These are phyloP conservation scores for Scartelaos histophorus DNA, from an alignment of 2,113 vertebrate genomes.

Conservation along the genomic window DNA sequence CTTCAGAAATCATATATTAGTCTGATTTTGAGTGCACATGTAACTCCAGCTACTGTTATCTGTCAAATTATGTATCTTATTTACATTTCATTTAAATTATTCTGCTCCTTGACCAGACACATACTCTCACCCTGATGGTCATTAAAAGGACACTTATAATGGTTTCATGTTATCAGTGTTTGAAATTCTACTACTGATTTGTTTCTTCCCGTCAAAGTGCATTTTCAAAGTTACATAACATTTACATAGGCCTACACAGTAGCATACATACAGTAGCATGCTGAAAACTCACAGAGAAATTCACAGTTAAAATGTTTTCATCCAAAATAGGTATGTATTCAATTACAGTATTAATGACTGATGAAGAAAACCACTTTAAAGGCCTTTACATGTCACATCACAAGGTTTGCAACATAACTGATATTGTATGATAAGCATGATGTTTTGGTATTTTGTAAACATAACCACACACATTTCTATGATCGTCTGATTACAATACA, in stretches of 20 bases:
- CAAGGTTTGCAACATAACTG: conserved; percentile 45
- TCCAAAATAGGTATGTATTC: conserved; percentile 24
- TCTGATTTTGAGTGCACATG: too few relatives aligned
- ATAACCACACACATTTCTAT: conserved; percentile 17
- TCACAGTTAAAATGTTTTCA: conserved; percentile 3
- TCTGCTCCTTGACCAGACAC: conserved; percentile 2
- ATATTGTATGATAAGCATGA: neutral
- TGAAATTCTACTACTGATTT: conserved; percentile 23
- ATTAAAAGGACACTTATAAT: conserved; percentile 65
- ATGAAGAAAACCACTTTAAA: conserved; percentile 10
- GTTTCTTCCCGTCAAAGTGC: conserved; percentile 67
- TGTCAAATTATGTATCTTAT: conserved; percentile 9
- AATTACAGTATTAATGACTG: conserved; percentile 14
- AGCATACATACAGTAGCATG: conserved; percentile 60
- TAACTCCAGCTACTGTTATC: neutral
- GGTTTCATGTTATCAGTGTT: conserved; percentile 38
- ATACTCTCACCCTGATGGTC: conserved; percentile 28
- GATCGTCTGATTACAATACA: neutral
- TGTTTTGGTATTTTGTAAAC: conserved; percentile 5
- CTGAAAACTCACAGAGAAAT: conserved; percentile 54
- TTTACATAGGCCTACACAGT: conserved; percentile 40
- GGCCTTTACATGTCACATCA: conserved; percentile 35
- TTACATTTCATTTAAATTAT: conserved; percentile 3
- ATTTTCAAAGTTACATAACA: conserved; percentile 53
- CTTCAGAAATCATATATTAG: too few relatives aligned